Conservation (phyloP, 2,888 invertebrate species). For the Oeneis ivallda region DNA sequence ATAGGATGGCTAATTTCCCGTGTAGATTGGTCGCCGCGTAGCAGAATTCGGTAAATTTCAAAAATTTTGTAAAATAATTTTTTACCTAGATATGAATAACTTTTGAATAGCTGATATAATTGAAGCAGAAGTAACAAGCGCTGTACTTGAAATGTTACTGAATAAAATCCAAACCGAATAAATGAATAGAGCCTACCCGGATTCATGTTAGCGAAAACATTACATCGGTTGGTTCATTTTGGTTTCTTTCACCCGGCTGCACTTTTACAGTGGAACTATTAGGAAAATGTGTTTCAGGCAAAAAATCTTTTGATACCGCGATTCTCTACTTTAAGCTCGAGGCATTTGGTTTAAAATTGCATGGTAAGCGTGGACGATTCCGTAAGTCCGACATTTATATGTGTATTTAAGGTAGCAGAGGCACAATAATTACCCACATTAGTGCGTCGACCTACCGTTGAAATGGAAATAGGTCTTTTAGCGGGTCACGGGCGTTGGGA, state of each 20-base stretch:
- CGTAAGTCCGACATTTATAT: slow-evolving; percentile 28
- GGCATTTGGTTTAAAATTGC: slow-evolving; percentile 20
- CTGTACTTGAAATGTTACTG: slow-evolving; percentile 14
- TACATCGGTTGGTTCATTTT: slow-evolving; percentile 34
- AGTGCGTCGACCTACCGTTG: slow-evolving; percentile 40
- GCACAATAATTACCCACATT: slow-evolving; percentile 37
- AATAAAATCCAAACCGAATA: slow-evolving; percentile 16
- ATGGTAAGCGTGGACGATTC: background rate
- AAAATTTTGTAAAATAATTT: background rate
- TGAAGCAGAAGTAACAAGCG: background rate
- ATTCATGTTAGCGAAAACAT: slow-evolving; percentile 33
- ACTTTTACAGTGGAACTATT: slow-evolving; percentile 34
- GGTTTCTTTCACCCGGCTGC: slow-evolving; percentile 31
- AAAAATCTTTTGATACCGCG: slow-evolving; percentile 7
- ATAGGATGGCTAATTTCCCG: no score
- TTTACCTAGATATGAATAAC: slow-evolving; percentile 3
- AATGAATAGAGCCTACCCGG: slow-evolving; percentile 23
- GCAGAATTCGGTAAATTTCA: no score
- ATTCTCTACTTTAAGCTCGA: slow-evolving; percentile 19
- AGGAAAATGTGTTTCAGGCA: slow-evolving; percentile 31
- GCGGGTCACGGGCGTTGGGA: slow-evolving; percentile 40
- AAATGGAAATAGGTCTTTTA: slow-evolving; percentile 51
- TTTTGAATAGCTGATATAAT: background rate
- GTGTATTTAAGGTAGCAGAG: slow-evolving; percentile 32
- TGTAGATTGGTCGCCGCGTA: no score